A percentile compares a stretch with the other conserved stretches of the same genome.
phyloP scores from a whole-genome alignment of 2,888 invertebrate genomes.

The Drosophila villosipedis region DNA sequence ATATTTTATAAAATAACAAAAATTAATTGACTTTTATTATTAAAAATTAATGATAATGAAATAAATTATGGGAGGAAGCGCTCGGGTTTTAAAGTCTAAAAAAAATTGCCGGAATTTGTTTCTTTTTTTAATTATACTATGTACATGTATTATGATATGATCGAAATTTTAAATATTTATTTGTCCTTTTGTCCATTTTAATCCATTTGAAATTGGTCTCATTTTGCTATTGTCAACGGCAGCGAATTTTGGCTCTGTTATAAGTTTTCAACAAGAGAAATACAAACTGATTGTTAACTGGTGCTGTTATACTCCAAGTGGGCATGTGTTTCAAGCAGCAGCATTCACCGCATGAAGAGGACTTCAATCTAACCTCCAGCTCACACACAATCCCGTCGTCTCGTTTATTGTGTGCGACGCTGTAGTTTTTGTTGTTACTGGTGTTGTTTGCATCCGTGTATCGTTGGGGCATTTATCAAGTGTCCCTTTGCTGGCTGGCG shows the following conservation, averaged over 20 bases:
- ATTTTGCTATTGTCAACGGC: background rate
- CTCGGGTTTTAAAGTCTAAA: too few species aligned
- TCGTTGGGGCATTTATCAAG: conserved; percentile 51
- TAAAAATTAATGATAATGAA: background rate
- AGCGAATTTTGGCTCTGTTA: background rate
- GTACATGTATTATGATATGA: background rate
- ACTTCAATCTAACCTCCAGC: conserved; percentile 14
- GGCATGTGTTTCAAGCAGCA: conserved; percentile 21
- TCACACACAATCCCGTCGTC: background rate
- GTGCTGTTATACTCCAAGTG: conserved; percentile 21
- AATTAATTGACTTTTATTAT: background rate
- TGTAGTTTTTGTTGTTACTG: conserved; percentile 8
- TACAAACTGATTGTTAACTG: conserved; percentile 3
- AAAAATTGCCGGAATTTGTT: too few species aligned
- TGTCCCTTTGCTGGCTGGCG: conserved; percentile 23
- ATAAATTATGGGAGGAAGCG: background rate
- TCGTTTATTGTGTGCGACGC: conserved; percentile 1
- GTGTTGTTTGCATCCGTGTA: conserved; percentile 21
- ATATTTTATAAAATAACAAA: background rate
- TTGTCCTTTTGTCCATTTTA: background rate
- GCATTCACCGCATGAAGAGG: conserved; percentile 15
- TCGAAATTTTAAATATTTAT: background rate
- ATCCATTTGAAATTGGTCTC: background rate
- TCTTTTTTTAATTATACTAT: too few species aligned
- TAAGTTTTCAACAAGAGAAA: conserved; percentile 2